Evolutionary conservation across 2,888 invertebrate species (phyloP), one percentile per base, ranked within the genome.

Genomic region (Lasioglossum pauxillum): DNA sequence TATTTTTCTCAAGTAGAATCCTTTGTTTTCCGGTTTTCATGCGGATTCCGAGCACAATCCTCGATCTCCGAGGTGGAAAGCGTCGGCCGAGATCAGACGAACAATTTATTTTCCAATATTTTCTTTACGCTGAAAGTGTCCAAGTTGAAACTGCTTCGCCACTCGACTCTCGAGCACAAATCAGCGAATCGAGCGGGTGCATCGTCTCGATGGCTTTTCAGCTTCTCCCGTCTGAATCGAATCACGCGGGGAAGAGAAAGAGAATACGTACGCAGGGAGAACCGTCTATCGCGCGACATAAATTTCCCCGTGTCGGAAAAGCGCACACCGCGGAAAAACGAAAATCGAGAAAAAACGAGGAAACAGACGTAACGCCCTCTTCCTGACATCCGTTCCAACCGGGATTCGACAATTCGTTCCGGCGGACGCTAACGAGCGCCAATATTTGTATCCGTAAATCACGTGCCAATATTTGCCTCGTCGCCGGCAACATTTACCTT

Each of bases 361-460:
- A n/a, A 27, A 10, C 19, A 46, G 27, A 10, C 16, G 53, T 35
- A 14, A 53, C 69, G 73, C 71, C 49, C 67, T 35, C 75, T 64
- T 82, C 27, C 78, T 53, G 82, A 79, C 83, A 77, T 82, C 64
- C 82, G 75, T 80, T 57, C 19, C 82, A 35, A 27, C 57, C 16
- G 78, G 78, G 75, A 82, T 86, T 84, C 85, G 84, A 89, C 86
- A 89, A 90, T 90, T 83, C 84, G 90, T 89, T 83, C 90, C 64
- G 79, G 31, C 82, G 79, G 60, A 78, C 78, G 80, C 84, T 88
- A 89, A 91, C 90, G 88, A 90, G 86, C 84, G 89, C 90, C 91
- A 92, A 92, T 92, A 89, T 92, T 92, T 92, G 89, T 90, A 92
- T 90, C 88, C 89, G 90, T 90, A 89, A 92, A 90, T 91, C 90